A percentile compares a stretch with the other conserved stretches of the same genome.
These are phyloP conservation scores for Prunella strophiata DNA, from an alignment of 2,797 vertebrate species.

Conservation along the genomic window DNA sequence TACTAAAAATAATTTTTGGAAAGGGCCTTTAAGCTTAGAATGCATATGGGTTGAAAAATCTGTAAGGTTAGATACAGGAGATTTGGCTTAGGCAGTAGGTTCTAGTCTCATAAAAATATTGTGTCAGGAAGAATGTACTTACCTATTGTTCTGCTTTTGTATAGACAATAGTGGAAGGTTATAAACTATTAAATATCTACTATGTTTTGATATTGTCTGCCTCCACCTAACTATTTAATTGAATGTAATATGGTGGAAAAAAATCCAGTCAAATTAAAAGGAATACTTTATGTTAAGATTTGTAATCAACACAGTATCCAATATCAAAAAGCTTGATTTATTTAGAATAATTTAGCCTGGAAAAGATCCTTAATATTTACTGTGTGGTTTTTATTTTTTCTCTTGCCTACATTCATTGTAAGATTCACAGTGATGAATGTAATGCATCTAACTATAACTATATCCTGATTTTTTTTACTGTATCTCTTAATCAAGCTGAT, in stretches of 20 bases:
- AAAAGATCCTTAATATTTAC: not conserved
- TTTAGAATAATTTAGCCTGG: not conserved
- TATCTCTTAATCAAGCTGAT: not conserved
- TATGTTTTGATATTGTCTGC: not conserved
- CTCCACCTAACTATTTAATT: not conserved
- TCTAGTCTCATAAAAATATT: not conserved
- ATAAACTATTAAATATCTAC: not conserved
- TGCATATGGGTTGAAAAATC: constrained; percentile 69
- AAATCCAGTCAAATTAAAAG: not conserved
- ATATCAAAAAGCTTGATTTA: not conserved
- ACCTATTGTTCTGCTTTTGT: not conserved
- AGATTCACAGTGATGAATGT: not conserved
- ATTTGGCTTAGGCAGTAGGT: not conserved
- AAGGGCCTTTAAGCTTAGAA: constrained; percentile 13
- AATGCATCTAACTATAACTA: not conserved
- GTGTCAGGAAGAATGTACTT: not conserved
- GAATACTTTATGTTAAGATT: not conserved
- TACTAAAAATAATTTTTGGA: constrained; percentile 43
- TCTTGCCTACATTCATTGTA: not conserved
- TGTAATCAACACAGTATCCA: not conserved
- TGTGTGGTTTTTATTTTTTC: not conserved
- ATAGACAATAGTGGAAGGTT: not conserved
- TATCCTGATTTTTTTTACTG: not conserved
- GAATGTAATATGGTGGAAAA: not conserved
- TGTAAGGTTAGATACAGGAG: not conserved